Conservation (phyloP, 2,797 vertebrate genomes). For the Notolabrus celidotus region DNA sequence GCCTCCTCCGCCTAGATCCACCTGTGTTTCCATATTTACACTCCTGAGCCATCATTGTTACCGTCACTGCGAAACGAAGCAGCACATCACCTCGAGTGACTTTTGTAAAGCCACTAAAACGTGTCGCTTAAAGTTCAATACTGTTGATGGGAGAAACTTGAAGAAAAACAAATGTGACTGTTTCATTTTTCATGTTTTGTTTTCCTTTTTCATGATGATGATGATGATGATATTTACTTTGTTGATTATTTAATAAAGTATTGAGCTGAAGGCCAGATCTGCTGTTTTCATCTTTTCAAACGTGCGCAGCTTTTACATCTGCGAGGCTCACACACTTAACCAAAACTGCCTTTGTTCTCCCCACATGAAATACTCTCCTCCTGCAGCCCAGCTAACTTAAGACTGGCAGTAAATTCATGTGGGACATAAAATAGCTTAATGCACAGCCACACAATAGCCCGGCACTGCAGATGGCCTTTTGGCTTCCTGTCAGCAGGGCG, state of each 20-base stretch:
- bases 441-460: conserved; percentile 48
- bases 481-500: conserved; percentile 40
- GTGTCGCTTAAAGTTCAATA: conserved; percentile 45
- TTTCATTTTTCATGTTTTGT: conserved; percentile 52
- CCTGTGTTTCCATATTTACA: conserved; percentile 6
- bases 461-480: conserved; percentile 70
- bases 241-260: conserved; percentile 85
- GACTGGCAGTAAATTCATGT: conserved; percentile 71
- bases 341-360: conserved; percentile 53
- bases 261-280: conserved; percentile 59
- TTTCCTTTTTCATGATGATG: conserved; percentile 66
- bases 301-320: conserved; percentile 31
- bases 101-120: conserved; percentile 67
- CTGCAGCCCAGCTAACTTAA: conserved; percentile 38
- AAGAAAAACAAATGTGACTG: conserved; percentile 71
- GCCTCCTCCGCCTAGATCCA: not conserved
- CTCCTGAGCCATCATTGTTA: conserved; percentile 23
- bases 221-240: conserved; percentile 65
- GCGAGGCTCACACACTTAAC: conserved; percentile 33
- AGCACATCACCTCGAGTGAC: conserved; percentile 52
- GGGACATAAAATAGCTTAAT: conserved; percentile 63
- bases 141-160: conserved; percentile 72
- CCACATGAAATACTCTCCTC: conserved; percentile 33
- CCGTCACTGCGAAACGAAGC: conserved; percentile 39
- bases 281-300: not conserved